phyloP scores from a whole-genome alignment of 2,888 invertebrate genomes.

The Acanthosepion pharaonis region DNA sequence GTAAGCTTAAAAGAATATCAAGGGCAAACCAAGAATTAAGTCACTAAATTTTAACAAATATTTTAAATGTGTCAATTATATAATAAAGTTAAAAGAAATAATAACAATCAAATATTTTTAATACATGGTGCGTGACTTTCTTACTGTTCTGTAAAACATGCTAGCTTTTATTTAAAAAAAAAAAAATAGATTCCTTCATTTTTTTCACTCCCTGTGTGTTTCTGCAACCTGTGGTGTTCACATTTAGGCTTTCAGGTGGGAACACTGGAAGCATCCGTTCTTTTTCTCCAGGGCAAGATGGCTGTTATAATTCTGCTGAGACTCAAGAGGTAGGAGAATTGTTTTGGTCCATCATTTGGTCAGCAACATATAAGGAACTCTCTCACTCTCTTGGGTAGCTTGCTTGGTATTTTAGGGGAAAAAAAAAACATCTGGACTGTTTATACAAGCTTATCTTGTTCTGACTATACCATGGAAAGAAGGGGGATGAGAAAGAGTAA shows the following conservation, averaged over 20 bases:
- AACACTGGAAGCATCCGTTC: neutral
- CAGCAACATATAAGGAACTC: neutral
- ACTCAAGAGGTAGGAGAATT: neutral
- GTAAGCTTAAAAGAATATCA: no score
- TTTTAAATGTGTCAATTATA: no score
- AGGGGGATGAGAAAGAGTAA: neutral
- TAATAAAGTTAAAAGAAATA: neutral
- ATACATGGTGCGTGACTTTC: neutral
- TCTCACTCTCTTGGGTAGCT: neutral
- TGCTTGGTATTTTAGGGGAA: neutral
- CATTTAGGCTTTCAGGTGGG: neutral
- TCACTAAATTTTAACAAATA: no score
- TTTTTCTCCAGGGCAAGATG: neutral
- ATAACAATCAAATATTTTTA: neutral
- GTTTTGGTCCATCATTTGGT: neutral
- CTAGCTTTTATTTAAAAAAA: neutral
- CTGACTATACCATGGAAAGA: no score
- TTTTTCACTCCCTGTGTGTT: neutral
- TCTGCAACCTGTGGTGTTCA: no score
- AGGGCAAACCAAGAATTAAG: no score
- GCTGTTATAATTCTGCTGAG: neutral
- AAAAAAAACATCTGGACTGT: no score
- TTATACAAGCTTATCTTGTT: neutral
- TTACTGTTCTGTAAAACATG: constrained; percentile 17
- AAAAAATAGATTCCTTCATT: neutral